These are phyloP conservation scores for Iguana delicatissima DNA, from an alignment of 2,797 vertebrate species.

Conservation along the genomic window DNA sequence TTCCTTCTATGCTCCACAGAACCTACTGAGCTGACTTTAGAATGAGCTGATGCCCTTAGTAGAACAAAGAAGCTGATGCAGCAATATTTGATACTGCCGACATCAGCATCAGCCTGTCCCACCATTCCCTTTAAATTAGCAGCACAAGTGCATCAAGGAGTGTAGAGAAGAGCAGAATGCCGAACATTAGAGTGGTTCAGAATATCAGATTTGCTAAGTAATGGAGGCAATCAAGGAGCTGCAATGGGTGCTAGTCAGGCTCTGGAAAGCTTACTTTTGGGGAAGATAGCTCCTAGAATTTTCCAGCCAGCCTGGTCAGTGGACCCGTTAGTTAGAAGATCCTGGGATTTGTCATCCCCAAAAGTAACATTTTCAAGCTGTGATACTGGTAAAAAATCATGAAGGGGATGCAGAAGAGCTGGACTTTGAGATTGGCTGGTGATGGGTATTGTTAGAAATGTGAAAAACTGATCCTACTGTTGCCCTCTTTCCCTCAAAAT, in stretches of 20 bases:
- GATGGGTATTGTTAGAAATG: neutral
- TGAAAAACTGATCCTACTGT: neutral
- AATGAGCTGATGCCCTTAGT: neutral
- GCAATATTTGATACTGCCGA: neutral
- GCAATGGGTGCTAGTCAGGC: neutral
- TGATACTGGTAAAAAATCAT: neutral
- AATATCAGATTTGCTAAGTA: neutral
- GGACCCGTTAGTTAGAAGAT: no score
- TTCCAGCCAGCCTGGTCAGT: no score
- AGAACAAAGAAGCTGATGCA: neutral
- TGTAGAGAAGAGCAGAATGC: neutral
- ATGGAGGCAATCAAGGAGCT: neutral
- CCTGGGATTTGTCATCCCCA: neutral
- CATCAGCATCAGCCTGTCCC: neutral
- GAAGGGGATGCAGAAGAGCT: neutral
- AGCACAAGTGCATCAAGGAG: constrained; percentile 8
- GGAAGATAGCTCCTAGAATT: no score
- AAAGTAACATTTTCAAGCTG: neutral
- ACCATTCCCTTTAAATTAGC: constrained; percentile 13
- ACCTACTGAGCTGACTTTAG: neutral
- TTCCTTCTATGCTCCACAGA: neutral
- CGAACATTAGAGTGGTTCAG: neutral
- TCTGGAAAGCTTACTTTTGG: neutral
- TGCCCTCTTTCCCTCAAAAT: no score
- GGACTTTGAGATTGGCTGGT: neutral